Base-by-base conservation (phyloP, 2,113 vertebrate species). In the Pongo abelii region DNA sequence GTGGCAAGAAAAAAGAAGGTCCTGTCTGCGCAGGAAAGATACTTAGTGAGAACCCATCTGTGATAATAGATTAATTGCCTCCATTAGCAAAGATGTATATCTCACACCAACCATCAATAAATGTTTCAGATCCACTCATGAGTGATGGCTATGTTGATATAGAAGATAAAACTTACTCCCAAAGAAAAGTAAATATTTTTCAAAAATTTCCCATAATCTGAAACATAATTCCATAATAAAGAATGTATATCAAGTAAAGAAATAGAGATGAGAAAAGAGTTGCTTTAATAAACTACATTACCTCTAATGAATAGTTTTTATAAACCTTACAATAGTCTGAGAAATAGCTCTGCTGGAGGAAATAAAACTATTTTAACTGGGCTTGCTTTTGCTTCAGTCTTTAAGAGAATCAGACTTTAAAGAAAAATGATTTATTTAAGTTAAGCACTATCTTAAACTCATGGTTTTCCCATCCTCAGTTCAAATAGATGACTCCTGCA, bases 41-140 rank as follows among this genome's bases (percentile, higher is more conserved):
- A 95, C 90, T 97, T 95, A 95, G 94, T 90, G 84, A 92, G 96
- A 97, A 96, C 55, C 91, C 90, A 96, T 96, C 96, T 98, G 97
- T 94, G 84, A 77, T 95, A 96, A 93, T 91, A 97, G 94, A 97
- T 97, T 97, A 98, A 98, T 98, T 96, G 96, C 90, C 88, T 97
- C 97, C 97, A 97, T 98, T 96, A 98, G 57, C n/a, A 64, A 92
- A 96, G 97, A 98, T 97, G 72, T 95, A 92, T 96, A 97, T 97
- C 95, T 95, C 95, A 93, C 52, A 83, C 22, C 46, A 81, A 52
- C 90, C 92, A 95, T 98, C 93, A 97, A 94, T 96, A 97, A 96
- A 90, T 59, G 50, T 59, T 97, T 96, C 96, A 91, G 70, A 96
- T 90, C 22, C 84, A 61, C 64, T 95, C 84, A 43, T 27, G 64